Evolutionary conservation across 2,888 invertebrate species (phyloP), one percentile per base, ranked within the genome.

Genomic region (Exephanes ischioxanthus): DNA sequence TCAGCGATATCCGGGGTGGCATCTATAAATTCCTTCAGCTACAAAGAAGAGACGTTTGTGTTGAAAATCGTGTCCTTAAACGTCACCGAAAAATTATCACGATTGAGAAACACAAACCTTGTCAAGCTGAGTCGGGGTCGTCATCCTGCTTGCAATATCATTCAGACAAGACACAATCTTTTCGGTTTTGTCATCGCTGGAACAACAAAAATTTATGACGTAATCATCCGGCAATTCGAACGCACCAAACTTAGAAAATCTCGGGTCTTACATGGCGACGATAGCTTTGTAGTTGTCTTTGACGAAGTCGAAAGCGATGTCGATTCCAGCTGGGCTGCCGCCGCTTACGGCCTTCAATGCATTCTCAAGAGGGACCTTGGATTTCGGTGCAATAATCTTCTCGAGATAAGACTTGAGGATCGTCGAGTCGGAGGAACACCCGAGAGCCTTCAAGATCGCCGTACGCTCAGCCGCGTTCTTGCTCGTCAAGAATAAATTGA

Each of bases 351-450:
- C 72, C 58, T 71, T 63, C 11, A 87, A 70, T 72, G 84, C 83
- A 86, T 93, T 92, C 90, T 90, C 41, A 86, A 87, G 26, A 94
- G 91, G 19, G 7, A 37, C 3, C 9, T 4, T 14, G 14, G 72
- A 45, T 19, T 75, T 45, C 19, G 16, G 19, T 2, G 70, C 55
- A 7, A 81, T 2, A 3, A 83, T 79, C 33, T 53, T 80, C 6
- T 45, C 68, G 22, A 91, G 67, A 67, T 87, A 90, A 58, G 67
- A 51, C 0, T 85, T 88, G 2, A 95, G 90, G 16, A 95, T 91
- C 93, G 94, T 94, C 0, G 92, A 89, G 83, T 95, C 89, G 45
- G 90, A 90, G 7, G 94, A 92, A 86, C 95, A 95, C 0, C 94
- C 93, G 67, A 96, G 89, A 0, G 94, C 94, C 0, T 87, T 84